phyloP scores from a whole-genome alignment of 2,113 vertebrate species.

The Nothocercus nigrocapillus region DNA sequence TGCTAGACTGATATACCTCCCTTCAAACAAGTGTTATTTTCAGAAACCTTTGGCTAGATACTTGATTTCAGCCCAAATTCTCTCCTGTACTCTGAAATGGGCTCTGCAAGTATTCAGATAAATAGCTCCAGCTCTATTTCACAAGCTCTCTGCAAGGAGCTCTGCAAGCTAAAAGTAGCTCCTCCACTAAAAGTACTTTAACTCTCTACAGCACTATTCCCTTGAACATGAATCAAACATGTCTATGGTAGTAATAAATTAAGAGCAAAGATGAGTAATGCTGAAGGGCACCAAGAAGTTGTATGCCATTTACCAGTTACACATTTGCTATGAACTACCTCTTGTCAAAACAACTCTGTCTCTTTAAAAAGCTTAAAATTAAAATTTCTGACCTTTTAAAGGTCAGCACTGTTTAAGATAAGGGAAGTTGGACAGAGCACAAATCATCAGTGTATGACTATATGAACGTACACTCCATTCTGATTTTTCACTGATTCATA shows the following conservation, averaged over 20 bases:
- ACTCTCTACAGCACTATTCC: not conserved
- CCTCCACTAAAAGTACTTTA: not conserved
- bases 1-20: not conserved
- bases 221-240: not conserved
- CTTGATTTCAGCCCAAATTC: not conserved
- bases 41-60: not conserved
- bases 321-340: not conserved
- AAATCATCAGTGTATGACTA: conserved; percentile 40
- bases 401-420: conserved; percentile 48
- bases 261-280: not conserved
- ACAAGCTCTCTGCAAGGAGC: not conserved
- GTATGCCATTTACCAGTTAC: not conserved
- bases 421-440: conserved; percentile 59
- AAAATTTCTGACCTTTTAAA: conserved; percentile 54
- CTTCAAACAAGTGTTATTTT: not conserved
- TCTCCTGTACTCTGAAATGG: not conserved
- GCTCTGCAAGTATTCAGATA: not conserved
- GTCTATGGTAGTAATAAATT: not conserved
- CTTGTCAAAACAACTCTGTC: conserved; percentile 42
- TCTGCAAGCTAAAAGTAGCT: not conserved
- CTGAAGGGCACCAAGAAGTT: not conserved
- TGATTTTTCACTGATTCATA: conserved; percentile 68
- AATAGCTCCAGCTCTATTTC: not conserved
- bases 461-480: conserved; percentile 59
- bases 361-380: not conserved